A percentile compares a stretch with the other conserved stretches of the same genome.
These are phyloP conservation scores for Serinus canaria DNA, from an alignment of 2,113 vertebrate species.

Conservation along the genomic window DNA sequence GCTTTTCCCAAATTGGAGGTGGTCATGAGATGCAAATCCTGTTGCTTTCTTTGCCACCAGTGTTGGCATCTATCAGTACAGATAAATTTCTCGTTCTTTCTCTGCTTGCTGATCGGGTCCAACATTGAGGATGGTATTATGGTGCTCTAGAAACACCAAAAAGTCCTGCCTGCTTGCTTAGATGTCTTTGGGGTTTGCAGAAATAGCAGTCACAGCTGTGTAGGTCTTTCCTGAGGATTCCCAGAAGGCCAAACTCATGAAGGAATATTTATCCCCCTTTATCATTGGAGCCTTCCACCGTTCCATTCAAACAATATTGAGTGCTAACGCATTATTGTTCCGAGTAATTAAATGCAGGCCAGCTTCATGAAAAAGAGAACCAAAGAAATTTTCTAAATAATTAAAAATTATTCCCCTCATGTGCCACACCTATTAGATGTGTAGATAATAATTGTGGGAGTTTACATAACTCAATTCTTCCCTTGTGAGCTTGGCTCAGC, in stretches of 20 bases:
- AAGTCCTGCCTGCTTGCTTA: too few relatives aligned
- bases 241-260: not conserved
- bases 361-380: not conserved
- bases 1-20: not conserved
- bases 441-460: too few relatives aligned
- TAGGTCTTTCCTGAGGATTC: not conserved
- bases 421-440: too few relatives aligned
- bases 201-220: not conserved
- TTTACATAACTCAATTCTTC: too few relatives aligned
- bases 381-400: too few relatives aligned
- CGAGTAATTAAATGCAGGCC: fast-evolving
- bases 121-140: too few relatives aligned
- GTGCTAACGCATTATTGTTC: not conserved
- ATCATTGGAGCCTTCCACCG: not conserved
- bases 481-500: not conserved
- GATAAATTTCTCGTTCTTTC: not conserved
- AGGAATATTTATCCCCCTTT: not conserved
- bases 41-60: not conserved
- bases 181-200: not conserved
- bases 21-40: not conserved
- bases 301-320: too few relatives aligned
- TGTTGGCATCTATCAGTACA: not conserved
- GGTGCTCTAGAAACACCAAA: too few relatives aligned
- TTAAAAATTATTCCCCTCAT: too few relatives aligned
- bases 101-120: too few relatives aligned